A percentile compares a stretch with the other conserved stretches of the same genome.
Evolutionary conservation across 2,888 invertebrate species (phyloP).

Genomic region (Ecliptopera silaceata): DNA sequence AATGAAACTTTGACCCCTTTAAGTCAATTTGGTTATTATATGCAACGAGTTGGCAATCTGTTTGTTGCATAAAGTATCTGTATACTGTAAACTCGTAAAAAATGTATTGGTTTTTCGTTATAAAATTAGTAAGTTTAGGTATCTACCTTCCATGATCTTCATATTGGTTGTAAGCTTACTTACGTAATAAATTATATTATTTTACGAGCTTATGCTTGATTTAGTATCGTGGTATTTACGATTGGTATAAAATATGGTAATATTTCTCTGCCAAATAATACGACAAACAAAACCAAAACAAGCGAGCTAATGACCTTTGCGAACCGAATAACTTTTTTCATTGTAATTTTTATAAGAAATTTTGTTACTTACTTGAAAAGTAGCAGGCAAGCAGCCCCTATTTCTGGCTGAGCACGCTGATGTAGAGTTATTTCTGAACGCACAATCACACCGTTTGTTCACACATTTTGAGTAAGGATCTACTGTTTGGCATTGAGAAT

Average conservation of each 20-base stretch:
- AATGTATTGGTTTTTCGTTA: slow-evolving; percentile 11
- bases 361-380: slow-evolving; percentile 86
- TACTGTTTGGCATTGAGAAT: slow-evolving; percentile 90
- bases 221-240: background rate
- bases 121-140: slow-evolving; percentile 1
- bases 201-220: background rate
- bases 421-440: slow-evolving; percentile 82
- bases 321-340: background rate
- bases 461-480: slow-evolving; percentile 90
- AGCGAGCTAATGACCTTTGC: background rate
- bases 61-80: too few relatives aligned
- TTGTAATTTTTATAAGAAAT: too few relatives aligned
- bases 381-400: slow-evolving; percentile 92
- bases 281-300: background rate
- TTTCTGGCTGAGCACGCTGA: slow-evolving; percentile 87
- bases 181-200: background rate
- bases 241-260: background rate
- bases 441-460: slow-evolving; percentile 90
- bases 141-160: background rate
- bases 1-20: too few relatives aligned
- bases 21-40: too few relatives aligned
- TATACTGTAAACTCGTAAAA: slow-evolving; percentile 17
- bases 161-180: background rate
- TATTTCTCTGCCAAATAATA: background rate
- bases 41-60: too few relatives aligned